phyloP scores from a whole-genome alignment of 2,888 invertebrate genomes.

The Resseliella maxima region DNA sequence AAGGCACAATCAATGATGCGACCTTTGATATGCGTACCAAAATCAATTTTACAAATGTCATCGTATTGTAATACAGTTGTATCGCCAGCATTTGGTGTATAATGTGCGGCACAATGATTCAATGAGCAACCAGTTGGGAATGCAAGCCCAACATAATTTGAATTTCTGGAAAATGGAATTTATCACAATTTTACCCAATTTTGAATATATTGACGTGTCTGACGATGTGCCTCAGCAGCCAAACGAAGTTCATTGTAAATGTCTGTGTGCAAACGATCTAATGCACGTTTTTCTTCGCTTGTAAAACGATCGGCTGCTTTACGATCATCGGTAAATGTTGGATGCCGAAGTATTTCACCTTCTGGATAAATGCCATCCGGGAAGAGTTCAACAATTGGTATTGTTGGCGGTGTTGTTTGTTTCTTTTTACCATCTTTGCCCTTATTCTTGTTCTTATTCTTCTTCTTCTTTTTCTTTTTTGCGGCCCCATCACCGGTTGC shows the following conservation, averaged over 20 bases:
- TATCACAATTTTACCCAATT: slow-evolving; percentile 96
- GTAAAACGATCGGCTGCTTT: slow-evolving; percentile 88
- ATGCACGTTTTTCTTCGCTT: slow-evolving; percentile 87
- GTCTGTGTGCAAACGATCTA: slow-evolving; percentile 91
- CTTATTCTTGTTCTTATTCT: slow-evolving; percentile 75
- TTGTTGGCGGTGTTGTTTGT: slow-evolving; percentile 71
- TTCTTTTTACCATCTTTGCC: slow-evolving; percentile 66
- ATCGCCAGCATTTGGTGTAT: slow-evolving; percentile 99
- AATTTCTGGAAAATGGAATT: too few relatives aligned
- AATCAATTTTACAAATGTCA: slow-evolving; percentile 99
- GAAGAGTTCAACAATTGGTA: slow-evolving; percentile 86
- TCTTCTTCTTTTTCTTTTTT: slow-evolving; percentile 66
- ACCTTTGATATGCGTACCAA: slow-evolving; percentile 98
- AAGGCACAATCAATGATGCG: slow-evolving; percentile 99
- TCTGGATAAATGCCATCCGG: slow-evolving; percentile 87
- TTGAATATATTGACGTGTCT: slow-evolving; percentile 79
- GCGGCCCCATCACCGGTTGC: slow-evolving; percentile 62
- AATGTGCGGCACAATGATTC: slow-evolving; percentile 99
- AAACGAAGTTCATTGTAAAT: slow-evolving; percentile 94
- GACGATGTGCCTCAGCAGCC: slow-evolving; percentile 98
- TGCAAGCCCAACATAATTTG: slow-evolving; percentile 92
- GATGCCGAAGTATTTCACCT: slow-evolving; percentile 90
- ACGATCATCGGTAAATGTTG: slow-evolving; percentile 78
- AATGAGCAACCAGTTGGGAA: slow-evolving; percentile 99
- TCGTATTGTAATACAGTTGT: slow-evolving; percentile 92